Conservation (phyloP, 2,797 vertebrate genomes). For the Poeciliopsis infans region DNA sequence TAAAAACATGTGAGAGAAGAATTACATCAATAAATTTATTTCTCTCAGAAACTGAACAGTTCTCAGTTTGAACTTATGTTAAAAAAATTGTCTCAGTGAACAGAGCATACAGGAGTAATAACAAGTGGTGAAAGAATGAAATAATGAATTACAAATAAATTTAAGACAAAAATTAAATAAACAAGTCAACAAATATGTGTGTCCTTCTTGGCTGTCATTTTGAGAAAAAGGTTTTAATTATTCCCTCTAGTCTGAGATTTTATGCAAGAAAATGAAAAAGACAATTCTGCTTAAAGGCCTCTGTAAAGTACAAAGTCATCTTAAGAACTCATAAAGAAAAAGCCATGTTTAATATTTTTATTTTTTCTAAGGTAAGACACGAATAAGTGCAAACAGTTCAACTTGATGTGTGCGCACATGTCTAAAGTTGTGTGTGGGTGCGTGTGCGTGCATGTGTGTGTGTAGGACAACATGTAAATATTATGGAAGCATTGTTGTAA, state of each 20-base stretch:
- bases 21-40: background rate
- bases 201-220: background rate
- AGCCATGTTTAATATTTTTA: background rate
- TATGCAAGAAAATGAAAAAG: background rate
- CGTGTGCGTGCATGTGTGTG: conserved; percentile 11
- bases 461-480: conserved; percentile 62
- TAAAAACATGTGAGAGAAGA: background rate
- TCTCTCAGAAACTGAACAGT: background rate
- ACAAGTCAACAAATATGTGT: background rate
- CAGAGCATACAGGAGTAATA: background rate
- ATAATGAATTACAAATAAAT: background rate
- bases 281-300: background rate
- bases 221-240: background rate
- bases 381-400: conserved; percentile 54
- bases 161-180: background rate
- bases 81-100: background rate
- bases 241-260: background rate
- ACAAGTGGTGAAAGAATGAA: background rate
- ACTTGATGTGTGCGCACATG: conserved; percentile 38
- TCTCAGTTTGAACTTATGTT: background rate
- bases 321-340: background rate
- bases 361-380: conserved; percentile 14
- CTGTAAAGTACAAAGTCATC: background rate
- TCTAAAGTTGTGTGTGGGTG: conserved; percentile 33
- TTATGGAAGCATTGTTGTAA: conserved; percentile 68